Base-by-base conservation (phyloP, 92 coral and sea anemone genomes). In the Phenganax stokvisi region DNA sequence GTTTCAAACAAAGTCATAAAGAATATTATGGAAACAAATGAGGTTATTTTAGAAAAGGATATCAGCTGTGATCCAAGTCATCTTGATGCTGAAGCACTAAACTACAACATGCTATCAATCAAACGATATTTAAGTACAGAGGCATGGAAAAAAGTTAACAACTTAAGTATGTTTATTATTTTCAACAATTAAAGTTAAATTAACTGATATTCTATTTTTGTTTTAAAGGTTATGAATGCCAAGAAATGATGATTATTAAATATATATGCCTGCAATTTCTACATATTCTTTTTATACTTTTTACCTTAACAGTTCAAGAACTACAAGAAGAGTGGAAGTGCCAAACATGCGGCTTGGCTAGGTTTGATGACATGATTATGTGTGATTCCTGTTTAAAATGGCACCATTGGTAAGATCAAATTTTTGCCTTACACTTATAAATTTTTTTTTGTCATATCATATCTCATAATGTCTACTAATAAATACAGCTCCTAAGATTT, bases 271-370 rank as follows among this genome's bases (percentile, higher is more conserved):
- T 37, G 47, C 47, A 37, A 37, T 37, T 37, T 2, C 47, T 37
- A 37, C 47, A 6, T 6, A 13, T 13, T 59, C 27, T 59, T 59
- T 59, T 1, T 59, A 13, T 59, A 1, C 6, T 27, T 37, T 71
- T 71, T 71, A 37, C 29, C 37, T 8, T 71, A 20, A 71, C 57
- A 71, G 76, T 71, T 52, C 12, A 71, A 30, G 15, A 37, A 37
- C 30, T 71, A 52, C 76, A 71, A 12, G 76, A 71, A 71, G 76
- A 71, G 57, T 71, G 76, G 76, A 27, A n/a, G 57, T 71, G 76
- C 57, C 15, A 13, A 20, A 71, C 76, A 37, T 71, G 76, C 76
- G 11, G 9, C 76, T 11, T 20, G 15, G 76, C 76, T 52, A 71
- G 57, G 16, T 52, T 28, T 10, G 76, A 52, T 12, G 57, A 52